A percentile compares a stretch with the other conserved stretches of the same genome.
These are phyloP conservation scores for Triops cancriformis DNA, from an alignment of 1,140 invertebrate genomes.

Conservation along the genomic window DNA sequence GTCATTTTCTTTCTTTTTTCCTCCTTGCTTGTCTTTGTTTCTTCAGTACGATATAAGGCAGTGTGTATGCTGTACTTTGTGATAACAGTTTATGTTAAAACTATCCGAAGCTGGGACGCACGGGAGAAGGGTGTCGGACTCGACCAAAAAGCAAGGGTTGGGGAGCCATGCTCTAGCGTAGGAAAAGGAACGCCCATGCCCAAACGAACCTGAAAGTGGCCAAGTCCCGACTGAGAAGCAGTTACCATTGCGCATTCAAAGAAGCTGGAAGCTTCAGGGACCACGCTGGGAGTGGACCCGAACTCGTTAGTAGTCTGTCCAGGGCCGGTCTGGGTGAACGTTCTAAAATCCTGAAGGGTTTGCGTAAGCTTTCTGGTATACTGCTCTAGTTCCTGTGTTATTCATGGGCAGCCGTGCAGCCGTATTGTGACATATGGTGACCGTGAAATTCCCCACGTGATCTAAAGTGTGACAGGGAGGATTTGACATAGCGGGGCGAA, in stretches of 20 bases:
- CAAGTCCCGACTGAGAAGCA: background rate
- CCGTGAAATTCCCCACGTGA: background rate
- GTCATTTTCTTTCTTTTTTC: background rate
- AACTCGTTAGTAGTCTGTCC: background rate
- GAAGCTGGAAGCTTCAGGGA: background rate
- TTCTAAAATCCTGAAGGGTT: background rate
- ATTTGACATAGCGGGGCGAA: background rate
- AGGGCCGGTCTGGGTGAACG: background rate
- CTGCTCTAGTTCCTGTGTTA: background rate
- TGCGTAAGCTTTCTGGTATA: background rate
- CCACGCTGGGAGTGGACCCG: background rate
- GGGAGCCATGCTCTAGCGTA: background rate
- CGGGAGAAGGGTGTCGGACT: background rate
- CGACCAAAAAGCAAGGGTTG: background rate
- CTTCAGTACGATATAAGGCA: too few species aligned
- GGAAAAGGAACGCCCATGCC: background rate
- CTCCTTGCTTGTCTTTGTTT: background rate
- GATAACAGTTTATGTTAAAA: too few species aligned
- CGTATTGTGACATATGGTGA: slow-evolving; percentile 12
- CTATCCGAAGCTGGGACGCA: too few species aligned
- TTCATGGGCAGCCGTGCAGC: background rate
- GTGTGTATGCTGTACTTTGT: too few species aligned
- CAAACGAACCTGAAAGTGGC: background rate
- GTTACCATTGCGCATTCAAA: slow-evolving; percentile 13
- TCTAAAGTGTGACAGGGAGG: slow-evolving; percentile 12